These are phyloP conservation scores for Zoanthus sansibaricus DNA, from an alignment of 92 coral and sea anemone species.

Conservation along the genomic window DNA sequence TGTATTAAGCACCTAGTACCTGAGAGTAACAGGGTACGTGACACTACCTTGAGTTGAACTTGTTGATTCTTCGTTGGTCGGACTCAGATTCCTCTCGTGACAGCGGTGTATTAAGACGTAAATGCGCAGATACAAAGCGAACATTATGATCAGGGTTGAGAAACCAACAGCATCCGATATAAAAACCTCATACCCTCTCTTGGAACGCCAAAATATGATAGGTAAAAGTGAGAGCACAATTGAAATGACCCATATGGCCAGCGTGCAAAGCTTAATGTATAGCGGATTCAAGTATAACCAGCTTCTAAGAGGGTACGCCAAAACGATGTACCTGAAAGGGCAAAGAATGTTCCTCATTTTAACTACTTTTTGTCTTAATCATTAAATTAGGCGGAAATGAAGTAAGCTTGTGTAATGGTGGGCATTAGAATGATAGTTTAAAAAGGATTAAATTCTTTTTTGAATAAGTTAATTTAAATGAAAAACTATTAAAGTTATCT, in stretches of 20 bases:
- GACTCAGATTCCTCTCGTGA: neutral
- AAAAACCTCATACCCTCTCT: conserved; percentile 24
- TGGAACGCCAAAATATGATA: conserved; percentile 13
- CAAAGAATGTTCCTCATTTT: too few species aligned
- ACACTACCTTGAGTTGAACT: conserved; percentile 35
- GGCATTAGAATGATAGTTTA: neutral
- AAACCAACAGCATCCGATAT: conserved; percentile 45
- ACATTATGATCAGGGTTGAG: conserved; percentile 41
- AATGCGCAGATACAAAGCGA: conserved; percentile 57
- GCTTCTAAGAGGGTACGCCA: conserved; percentile 54
- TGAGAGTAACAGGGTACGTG: too few species aligned
- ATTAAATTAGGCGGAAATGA: neutral
- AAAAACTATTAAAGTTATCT: too few species aligned
- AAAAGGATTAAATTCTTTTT: too few species aligned
- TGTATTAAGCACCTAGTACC: too few species aligned
- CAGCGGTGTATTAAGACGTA: conserved; percentile 58
- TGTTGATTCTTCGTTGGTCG: conserved; percentile 17
- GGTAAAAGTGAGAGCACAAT: conserved; percentile 18
- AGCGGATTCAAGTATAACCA: conserved; percentile 23
- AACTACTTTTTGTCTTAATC: neutral
- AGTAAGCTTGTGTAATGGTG: neutral
- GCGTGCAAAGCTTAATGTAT: conserved; percentile 38
- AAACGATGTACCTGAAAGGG: conserved; percentile 46
- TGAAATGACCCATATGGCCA: conserved; percentile 59
- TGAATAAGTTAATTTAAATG: too few species aligned